Evolutionary conservation across 1,140 invertebrate species (phyloP), one percentile per base, ranked within the genome.

Genomic region (Apis florea): DNA sequence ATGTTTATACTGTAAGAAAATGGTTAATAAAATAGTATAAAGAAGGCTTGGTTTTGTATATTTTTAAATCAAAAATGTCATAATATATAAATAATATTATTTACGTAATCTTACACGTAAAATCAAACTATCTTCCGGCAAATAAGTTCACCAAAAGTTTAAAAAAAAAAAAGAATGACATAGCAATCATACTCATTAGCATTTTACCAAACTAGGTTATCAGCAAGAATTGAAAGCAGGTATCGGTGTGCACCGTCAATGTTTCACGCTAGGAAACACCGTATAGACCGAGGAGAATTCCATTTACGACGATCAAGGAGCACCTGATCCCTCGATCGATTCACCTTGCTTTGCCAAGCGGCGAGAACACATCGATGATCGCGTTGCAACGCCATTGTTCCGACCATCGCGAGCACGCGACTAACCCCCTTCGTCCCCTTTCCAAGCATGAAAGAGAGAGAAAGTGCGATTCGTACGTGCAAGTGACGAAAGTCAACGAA

Each of bases 291-390:
- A 21, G 13, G 79, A 53, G 79, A 59, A 76, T 58, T 76, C 53
- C 72, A 59, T 76, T 81, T 81, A 51, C 72, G 63, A 58, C 72
- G 40, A 40, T 15, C 58, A 51, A n/a, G 47, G 4, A 58, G 24
- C 79, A 81, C 79, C 79, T 61, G 79, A 81, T 81, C 72, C 79
- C 72, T 61, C 54, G 51, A 67, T 76, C 15, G 72, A 81, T 76
- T 76, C 70, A 17, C 61, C 53, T 78, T 31, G 76, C 67, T 21
- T 17, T 31, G 54, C 9, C 21, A 67, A 21, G 49, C 21, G 63
- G 31, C 51, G 74, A 47, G 31, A 17, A 19, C 53, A 19, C 21
- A 40, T 54, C 59, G 78, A 66, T 49, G 70, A 79, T 66, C 69
- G 67, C 19, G 10, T 21, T 17, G 51, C 26, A 40, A 76, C 59